Percentiles rank a stretch among this genome's conserved stretches.
phyloP scores from a whole-genome alignment of 2,113 vertebrate genomes.

The Trogon surrucura region DNA sequence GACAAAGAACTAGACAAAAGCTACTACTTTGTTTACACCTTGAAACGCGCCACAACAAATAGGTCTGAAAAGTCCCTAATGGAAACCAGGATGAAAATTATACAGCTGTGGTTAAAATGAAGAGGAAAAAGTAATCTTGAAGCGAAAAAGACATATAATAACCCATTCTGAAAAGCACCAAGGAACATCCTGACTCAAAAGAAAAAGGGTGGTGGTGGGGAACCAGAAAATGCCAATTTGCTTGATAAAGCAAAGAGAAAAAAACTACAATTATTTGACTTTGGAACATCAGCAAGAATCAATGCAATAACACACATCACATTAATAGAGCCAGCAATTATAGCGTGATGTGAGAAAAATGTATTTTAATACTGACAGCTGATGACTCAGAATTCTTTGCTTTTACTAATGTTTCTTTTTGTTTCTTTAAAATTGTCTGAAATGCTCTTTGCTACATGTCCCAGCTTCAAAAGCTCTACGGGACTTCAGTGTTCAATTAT shows the following conservation, averaged over 20 bases:
- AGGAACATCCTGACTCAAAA: background rate
- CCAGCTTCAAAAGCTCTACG: constrained; percentile 34
- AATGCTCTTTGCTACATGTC: constrained; percentile 21
- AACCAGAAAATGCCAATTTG: background rate
- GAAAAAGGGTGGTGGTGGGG: background rate
- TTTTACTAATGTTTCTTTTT: constrained; percentile 20
- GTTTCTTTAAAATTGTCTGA: constrained; percentile 54
- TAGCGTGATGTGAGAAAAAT: constrained; percentile 46
- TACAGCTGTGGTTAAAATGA: background rate
- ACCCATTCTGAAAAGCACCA: background rate
- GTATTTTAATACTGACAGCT: constrained; percentile 56
- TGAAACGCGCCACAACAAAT: background rate
- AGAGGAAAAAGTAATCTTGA: background rate
- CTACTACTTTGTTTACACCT: background rate
- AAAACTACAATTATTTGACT: constrained; percentile 29
- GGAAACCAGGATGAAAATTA: background rate
- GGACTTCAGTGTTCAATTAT: constrained; percentile 40
- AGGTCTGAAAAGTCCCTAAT: background rate
- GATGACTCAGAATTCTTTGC: constrained; percentile 55
- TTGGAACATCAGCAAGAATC: constrained; percentile 46
- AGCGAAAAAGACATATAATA: background rate
- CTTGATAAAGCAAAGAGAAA: constrained; percentile 15
- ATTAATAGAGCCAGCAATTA: constrained; percentile 61
- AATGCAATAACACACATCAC: constrained; percentile 30
- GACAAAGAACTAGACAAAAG: background rate